Conservation (phyloP, 2,888 invertebrate species). For the Cepaea hortensis region DNA sequence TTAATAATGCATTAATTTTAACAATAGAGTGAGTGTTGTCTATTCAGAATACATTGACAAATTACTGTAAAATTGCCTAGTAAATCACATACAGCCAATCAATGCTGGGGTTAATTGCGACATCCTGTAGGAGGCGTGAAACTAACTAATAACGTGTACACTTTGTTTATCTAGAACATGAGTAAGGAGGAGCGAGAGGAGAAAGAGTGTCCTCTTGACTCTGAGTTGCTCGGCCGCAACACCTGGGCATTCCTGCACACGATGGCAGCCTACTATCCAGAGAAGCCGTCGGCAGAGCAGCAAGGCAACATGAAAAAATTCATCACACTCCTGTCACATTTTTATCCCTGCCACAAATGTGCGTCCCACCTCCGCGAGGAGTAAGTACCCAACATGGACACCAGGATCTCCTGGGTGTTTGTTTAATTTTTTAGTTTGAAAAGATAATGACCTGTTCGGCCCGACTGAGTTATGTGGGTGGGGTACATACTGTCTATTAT, state of each 20-base stretch:
- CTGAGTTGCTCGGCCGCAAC: conserved; percentile 80
- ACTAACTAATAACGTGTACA: background rate
- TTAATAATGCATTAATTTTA: too few species aligned
- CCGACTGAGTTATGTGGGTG: too few species aligned
- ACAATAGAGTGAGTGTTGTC: too few species aligned
- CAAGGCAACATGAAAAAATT: conserved; percentile 88
- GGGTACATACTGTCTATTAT: too few species aligned
- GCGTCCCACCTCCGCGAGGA: conserved; percentile 90
- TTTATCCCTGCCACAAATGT: conserved; percentile 95
- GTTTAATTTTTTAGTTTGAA: too few species aligned
- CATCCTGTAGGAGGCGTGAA: too few species aligned
- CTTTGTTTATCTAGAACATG: conserved; percentile 39
- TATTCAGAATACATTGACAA: too few species aligned
- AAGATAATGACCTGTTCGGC: too few species aligned
- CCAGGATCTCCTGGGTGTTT: too few species aligned
- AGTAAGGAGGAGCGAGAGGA: conserved; percentile 25
- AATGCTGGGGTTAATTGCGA: too few species aligned
- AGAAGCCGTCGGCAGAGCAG: conserved; percentile 82
- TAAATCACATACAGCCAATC: too few species aligned
- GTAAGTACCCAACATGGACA: conserved; percentile 76
- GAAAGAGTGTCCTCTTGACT: conserved; percentile 79
- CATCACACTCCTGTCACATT: conserved; percentile 87
- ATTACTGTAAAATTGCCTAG: too few species aligned
- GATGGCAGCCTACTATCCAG: conserved; percentile 95
- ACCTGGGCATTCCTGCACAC: conserved; percentile 97